These are phyloP conservation scores for Myzus persicae DNA, from an alignment of 1,140 invertebrate genomes.

Conservation along the genomic window DNA sequence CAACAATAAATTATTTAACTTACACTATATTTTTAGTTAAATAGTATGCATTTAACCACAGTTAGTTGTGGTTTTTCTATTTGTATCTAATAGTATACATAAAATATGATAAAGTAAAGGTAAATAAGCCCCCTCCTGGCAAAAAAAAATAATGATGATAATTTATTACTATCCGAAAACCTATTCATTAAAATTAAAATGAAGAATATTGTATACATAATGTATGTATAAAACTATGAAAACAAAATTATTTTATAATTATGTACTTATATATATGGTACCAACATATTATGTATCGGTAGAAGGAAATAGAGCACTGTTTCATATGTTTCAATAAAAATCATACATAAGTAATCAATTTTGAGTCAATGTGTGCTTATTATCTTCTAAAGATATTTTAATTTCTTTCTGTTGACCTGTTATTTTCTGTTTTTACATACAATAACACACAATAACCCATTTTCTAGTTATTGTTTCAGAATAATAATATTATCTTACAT, in stretches of 20 bases:
- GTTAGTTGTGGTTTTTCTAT: neutral
- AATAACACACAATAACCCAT: neutral
- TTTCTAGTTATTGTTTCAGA: neutral
- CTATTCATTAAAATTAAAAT: neutral
- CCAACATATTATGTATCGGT: too few relatives aligned
- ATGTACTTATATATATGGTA: too few relatives aligned
- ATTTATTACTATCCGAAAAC: neutral
- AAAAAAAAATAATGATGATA: neutral
- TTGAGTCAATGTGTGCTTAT: neutral
- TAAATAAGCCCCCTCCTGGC: accelerated
- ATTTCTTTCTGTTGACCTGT: neutral
- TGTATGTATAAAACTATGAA: neutral
- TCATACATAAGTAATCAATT: neutral
- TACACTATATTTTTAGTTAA: neutral
- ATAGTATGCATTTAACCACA: neutral
- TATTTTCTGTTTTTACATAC: neutral
- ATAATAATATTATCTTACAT: conserved; percentile 44
- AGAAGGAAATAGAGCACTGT: too few relatives aligned
- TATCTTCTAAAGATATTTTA: too few relatives aligned
- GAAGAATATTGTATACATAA: too few relatives aligned
- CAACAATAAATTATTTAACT: neutral
- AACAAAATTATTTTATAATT: too few relatives aligned
- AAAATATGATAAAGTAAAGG: neutral
- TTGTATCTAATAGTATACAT: neutral
- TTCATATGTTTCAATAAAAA: neutral